Conservation (phyloP, 2,113 vertebrate species). For the Alouatta palliata region DNA sequence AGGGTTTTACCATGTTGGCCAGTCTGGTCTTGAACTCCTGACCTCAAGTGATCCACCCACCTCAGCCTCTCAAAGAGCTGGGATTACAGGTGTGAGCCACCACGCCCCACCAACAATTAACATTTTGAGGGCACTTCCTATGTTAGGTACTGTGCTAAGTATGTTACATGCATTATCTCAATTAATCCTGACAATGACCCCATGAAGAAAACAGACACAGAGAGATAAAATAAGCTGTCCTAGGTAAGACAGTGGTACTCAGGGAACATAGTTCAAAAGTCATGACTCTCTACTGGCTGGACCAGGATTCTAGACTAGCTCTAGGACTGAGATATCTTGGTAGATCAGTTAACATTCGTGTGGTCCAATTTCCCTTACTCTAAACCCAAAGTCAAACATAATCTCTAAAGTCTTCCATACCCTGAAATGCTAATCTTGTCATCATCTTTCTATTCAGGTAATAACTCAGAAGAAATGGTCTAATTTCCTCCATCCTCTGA, state of each 20-base stretch:
- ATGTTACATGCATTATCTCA: not conserved
- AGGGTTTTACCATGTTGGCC: no score
- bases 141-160: not conserved
- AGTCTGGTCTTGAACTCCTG: no score
- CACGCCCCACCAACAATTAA: not conserved
- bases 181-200: not conserved
- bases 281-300: not conserved
- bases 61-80: no score
- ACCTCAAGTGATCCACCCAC: no score
- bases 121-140: not conserved
- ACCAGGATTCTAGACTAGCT: slow-evolving; percentile 11
- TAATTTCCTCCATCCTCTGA: slow-evolving; percentile 28
- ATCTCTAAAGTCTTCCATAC: slow-evolving; percentile 21
- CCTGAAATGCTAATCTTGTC: slow-evolving; percentile 10
- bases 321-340: not conserved
- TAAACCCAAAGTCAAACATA: slow-evolving; percentile 33
- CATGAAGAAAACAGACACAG: not conserved
- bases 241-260: not conserved
- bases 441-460: slow-evolving; percentile 26
- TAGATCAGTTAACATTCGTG: not conserved
- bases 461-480: not conserved
- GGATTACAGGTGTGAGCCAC: no score
- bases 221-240: not conserved
- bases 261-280: not conserved
- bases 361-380: slow-evolving; percentile 23